Evolutionary conservation across 2,888 invertebrate genomes (phyloP).

Genomic region (Epiblema foenella): DNA sequence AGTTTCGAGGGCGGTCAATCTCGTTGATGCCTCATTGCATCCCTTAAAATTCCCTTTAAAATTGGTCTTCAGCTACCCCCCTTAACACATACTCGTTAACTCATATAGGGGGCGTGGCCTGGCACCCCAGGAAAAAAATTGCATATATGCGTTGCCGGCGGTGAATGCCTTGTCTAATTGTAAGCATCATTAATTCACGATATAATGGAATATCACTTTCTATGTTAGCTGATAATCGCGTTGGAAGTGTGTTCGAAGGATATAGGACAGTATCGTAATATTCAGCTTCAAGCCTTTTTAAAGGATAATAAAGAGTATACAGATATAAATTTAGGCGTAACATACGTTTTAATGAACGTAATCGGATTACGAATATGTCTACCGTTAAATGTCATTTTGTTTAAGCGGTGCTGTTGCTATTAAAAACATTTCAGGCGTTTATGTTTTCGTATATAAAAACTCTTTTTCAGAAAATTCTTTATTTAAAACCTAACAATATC

Average conservation of each 20-base stretch:
- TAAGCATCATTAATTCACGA: too few relatives aligned
- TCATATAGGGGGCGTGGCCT: too few relatives aligned
- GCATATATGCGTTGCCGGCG: too few relatives aligned
- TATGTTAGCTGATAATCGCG: background rate
- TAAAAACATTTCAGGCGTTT: slow-evolving; percentile 42
- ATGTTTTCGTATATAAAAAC: slow-evolving; percentile 25
- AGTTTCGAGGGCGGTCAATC: too few relatives aligned
- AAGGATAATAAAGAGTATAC: background rate
- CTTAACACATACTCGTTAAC: too few relatives aligned
- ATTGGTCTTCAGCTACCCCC: too few relatives aligned
- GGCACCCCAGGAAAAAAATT: too few relatives aligned
- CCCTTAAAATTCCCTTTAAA: too few relatives aligned
- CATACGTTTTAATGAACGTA: background rate
- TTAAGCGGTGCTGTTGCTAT: slow-evolving; percentile 36
- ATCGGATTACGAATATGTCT: background rate
- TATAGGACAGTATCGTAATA: too few relatives aligned
- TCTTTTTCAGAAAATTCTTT: slow-evolving; percentile 57
- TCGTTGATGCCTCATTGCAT: too few relatives aligned
- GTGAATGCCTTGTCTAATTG: too few relatives aligned
- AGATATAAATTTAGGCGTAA: background rate
- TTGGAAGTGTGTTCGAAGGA: background rate
- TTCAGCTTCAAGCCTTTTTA: background rate
- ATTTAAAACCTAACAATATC: slow-evolving; percentile 70
- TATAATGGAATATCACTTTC: too few relatives aligned
- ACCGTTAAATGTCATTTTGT: background rate